These are phyloP conservation scores for Ceramica pisi DNA, from an alignment of 2,888 invertebrate genomes.

Conservation along the genomic window DNA sequence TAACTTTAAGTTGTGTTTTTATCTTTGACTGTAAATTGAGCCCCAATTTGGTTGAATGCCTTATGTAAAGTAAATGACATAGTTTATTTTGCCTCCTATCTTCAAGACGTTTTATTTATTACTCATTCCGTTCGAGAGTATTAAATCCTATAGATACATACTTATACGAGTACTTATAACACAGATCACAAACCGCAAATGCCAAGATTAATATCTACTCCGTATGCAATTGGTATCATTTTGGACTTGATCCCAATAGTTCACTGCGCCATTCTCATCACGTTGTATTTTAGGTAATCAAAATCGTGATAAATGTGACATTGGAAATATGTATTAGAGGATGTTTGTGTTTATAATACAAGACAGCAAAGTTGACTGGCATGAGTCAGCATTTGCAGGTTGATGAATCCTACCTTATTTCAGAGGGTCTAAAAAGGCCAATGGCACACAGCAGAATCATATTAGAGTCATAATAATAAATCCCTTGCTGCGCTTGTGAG, in stretches of 20 bases:
- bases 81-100: too few species aligned
- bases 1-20: too few species aligned
- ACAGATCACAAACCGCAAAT: constrained; percentile 34
- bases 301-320: constrained; percentile 41
- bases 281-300: constrained; percentile 21
- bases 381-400: constrained; percentile 2
- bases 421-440: too few species aligned
- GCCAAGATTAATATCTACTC: constrained; percentile 13
- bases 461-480: too few species aligned
- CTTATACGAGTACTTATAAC: not conserved
- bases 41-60: too few species aligned
- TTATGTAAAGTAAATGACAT: too few species aligned
- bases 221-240: constrained; percentile 31
- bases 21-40: too few species aligned
- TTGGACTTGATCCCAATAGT: constrained; percentile 6
- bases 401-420: not conserved
- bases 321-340: constrained; percentile 26
- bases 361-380: not conserved
- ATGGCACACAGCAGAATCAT: too few species aligned
- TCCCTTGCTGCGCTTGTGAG: accelerated
- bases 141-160: not conserved
- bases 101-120: too few species aligned
- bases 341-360: not conserved
- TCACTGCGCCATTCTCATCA: constrained; percentile 11
- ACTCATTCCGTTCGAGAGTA: too few species aligned